Conservation (phyloP, 1,140 invertebrate species). For the Oncopodura yosiiana region DNA sequence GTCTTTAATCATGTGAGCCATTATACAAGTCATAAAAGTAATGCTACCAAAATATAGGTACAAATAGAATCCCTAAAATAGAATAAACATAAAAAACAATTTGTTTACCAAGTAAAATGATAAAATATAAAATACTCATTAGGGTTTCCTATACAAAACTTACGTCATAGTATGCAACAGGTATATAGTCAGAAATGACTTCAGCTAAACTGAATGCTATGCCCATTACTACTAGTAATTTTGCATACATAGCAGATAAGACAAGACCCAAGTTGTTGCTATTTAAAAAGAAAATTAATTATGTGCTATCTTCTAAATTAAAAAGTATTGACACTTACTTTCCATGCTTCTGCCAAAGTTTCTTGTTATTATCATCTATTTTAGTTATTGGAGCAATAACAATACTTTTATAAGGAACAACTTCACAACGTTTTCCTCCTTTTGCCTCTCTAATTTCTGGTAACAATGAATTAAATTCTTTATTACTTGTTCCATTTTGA, state of each 20-base stretch:
- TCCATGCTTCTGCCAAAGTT: too few species aligned
- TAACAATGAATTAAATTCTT: too few species aligned
- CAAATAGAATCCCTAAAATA: slow-evolving; percentile 65
- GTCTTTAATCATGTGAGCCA: too few species aligned
- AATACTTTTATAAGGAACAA: too few species aligned
- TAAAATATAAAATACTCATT: background rate
- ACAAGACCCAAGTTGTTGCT: slow-evolving; percentile 2
- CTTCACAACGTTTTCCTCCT: too few species aligned
- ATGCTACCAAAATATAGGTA: slow-evolving; percentile 84
- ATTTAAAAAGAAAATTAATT: background rate
- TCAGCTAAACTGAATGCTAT: slow-evolving; percentile 45
- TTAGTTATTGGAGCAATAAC: too few species aligned
- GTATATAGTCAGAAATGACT: slow-evolving; percentile 41
- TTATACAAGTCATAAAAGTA: slow-evolving; percentile 77
- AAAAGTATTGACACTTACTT: too few species aligned
- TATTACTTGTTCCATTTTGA: too few species aligned
- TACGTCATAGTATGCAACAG: slow-evolving; percentile 44
- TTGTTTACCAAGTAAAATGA: background rate
- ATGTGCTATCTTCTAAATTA: too few species aligned
- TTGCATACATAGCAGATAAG: slow-evolving; percentile 8
- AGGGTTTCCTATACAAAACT: slow-evolving; percentile 13
- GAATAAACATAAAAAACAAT: slow-evolving; percentile 13
- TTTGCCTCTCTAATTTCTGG: too few species aligned
- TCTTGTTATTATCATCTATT: too few species aligned
- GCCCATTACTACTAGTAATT: slow-evolving; percentile 25